phyloP scores from a whole-genome alignment of 2,797 vertebrate species.

The Leptodactylus fallax region DNA sequence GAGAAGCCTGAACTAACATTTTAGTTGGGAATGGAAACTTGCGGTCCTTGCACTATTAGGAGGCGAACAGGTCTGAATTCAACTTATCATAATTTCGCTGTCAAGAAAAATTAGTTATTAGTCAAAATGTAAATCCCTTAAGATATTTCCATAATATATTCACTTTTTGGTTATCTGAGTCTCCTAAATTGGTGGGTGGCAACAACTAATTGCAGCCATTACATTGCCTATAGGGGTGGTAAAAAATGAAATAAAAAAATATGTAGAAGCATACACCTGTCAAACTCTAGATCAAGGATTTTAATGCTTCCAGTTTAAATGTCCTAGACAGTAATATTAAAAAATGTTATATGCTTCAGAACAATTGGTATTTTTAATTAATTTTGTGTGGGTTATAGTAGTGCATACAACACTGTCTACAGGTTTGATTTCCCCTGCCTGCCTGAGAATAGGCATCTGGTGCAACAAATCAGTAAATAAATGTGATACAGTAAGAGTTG shows the following conservation, averaged over 20 bases:
- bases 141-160: too few species aligned
- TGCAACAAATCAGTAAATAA: not conserved
- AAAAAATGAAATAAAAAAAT: not conserved
- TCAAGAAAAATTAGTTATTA: too few species aligned
- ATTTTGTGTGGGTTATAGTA: not conserved
- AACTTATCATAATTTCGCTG: too few species aligned
- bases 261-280: not conserved
- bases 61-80: too few species aligned
- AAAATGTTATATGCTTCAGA: not conserved
- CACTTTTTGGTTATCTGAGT: too few species aligned
- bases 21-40: too few species aligned
- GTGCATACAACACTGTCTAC: not conserved
- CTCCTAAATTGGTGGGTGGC: too few species aligned
- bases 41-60: too few species aligned
- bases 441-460: not conserved
- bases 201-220: too few species aligned
- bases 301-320: not conserved
- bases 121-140: too few species aligned
- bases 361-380: slow-evolving; percentile 5
- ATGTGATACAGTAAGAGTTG: not conserved
- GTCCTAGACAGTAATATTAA: not conserved
- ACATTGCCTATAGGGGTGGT: too few species aligned
- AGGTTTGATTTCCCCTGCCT: slow-evolving; percentile 11
- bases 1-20: too few species aligned
- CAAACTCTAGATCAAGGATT: not conserved